Evolutionary conservation across 2,888 invertebrate genomes (phyloP), one percentile per base, ranked within the genome.

Genomic region (Girardia tigrina): DNA sequence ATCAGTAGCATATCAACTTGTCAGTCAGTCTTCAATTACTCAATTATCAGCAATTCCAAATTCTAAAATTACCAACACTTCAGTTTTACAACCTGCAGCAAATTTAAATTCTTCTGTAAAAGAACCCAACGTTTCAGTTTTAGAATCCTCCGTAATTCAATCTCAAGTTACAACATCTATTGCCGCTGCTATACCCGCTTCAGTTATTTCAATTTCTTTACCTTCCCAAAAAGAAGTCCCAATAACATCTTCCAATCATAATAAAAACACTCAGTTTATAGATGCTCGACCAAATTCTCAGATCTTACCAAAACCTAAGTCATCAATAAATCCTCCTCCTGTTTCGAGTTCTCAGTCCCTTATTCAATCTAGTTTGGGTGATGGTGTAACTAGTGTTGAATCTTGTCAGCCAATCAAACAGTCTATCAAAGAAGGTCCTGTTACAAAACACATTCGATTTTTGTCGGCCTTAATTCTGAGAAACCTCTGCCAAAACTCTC

Each of bases 381-480:
- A 71, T n/a, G 27, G 6, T 28, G 28, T n/a, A 28, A 16, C 16
- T 27, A 2, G 26, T 23, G 71, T n/a, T 71, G 71, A 28, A 28
- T 27, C 71, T 6, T 27, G 23, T 14, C 28, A 28, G n/a, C 28
- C 71, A 56, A 16, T 56, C 23, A 56, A 56, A 56, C 56, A 12
- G 23, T n/a, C 56, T 20, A n/a, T 56, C 4, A 71, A 71, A 28
- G 71, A 71, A 71, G 71, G 71, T 28, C 71, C 71, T 6, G 71
- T 71, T 28, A 71, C 71, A 6, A 71, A 71, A n/a, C 71, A 71
- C 26, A 71, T 71, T n/a, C 6, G 71, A 23, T 29, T 71, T 29
- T 28, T 29, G 71, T 27, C 71, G n/a, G 71, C 71, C 29, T 71
- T 71, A n/a, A 71, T 29, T 28, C 20, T 71, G 26, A 71, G 71